These are phyloP conservation scores for Apis cerana DNA, from an alignment of 1,140 invertebrate species.

Conservation along the genomic window DNA sequence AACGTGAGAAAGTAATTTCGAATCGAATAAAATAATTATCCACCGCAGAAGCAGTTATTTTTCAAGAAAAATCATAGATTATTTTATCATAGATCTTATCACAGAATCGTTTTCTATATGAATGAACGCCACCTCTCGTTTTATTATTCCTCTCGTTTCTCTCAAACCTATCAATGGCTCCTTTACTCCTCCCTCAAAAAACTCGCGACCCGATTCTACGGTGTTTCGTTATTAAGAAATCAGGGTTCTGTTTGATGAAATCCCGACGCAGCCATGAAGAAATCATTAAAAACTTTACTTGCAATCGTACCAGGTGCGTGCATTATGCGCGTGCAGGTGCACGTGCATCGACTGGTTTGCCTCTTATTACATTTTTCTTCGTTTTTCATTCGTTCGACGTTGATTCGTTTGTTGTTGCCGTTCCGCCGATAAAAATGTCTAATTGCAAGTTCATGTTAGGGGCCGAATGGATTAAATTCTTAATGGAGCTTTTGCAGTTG, in stretches of 20 bases:
- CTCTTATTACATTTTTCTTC: background rate
- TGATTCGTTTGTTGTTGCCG: background rate
- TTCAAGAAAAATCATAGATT: background rate
- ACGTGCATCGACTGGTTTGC: slow-evolving; percentile 27
- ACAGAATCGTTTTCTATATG: background rate
- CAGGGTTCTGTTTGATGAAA: slow-evolving; percentile 47
- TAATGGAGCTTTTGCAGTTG: background rate
- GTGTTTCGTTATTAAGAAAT: slow-evolving; percentile 52
- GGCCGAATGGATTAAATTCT: background rate
- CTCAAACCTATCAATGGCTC: background rate
- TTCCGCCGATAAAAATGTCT: background rate
- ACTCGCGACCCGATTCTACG: background rate
- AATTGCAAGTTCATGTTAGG: background rate
- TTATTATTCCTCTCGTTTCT: background rate
- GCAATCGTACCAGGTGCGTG: slow-evolving; percentile 37
- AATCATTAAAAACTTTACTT: slow-evolving; percentile 46
- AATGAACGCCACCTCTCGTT: too few relatives aligned
- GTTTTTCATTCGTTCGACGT: background rate
- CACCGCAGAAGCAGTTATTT: background rate
- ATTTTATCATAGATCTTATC: background rate
- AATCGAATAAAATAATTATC: background rate
- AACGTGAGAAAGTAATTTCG: too few relatives aligned
- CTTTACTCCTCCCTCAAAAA: background rate
- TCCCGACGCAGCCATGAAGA: slow-evolving; percentile 36
- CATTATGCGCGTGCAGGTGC: slow-evolving; percentile 38